Percentiles rank a stretch among this genome's conserved stretches.
Evolutionary conservation across 2,113 vertebrate species (phyloP).

Genomic region (zebrafish (Danio rerio)): GRCz12tu NC_133195.1:8498001-8498500

Average conservation of each 20-base stretch:
- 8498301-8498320: background rate
- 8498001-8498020: conserved; percentile 7
- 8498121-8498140: conserved; percentile 59
- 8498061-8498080: conserved; percentile 44
- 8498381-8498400: no score
- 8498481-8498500: no score
- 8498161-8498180: conserved; percentile 32
- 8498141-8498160: conserved; percentile 47
- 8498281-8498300: background rate
- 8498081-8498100: conserved; percentile 56
- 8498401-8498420: no score
- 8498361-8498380: no score
- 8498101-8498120: conserved; percentile 60
- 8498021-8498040: conserved; percentile 2
- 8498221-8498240: conserved; percentile 8
- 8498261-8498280: background rate
- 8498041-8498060: conserved; percentile 44
- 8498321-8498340: no score
- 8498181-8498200: conserved; percentile 6
- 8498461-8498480: no score
- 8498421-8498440: no score
- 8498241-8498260: background rate
- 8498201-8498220: conserved; percentile 41
- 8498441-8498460: no score
- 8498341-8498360: no score